Conservation (phyloP, 1,140 invertebrate species). For the Cherax destructor region DNA sequence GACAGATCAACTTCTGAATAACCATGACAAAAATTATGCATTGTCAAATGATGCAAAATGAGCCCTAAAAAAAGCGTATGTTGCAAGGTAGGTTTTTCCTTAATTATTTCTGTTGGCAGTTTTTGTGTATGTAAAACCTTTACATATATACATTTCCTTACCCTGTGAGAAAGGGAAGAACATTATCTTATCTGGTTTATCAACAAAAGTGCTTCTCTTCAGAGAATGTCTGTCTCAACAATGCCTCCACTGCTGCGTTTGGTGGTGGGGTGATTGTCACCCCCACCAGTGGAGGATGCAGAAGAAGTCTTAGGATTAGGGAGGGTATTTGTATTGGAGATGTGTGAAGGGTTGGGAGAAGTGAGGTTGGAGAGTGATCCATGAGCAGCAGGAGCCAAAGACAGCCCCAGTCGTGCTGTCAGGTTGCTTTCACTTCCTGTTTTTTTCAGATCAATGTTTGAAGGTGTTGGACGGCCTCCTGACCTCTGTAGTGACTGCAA, state of each 20-base stretch:
- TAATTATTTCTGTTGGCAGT: conserved; percentile 50
- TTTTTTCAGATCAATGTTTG: conserved; percentile 65
- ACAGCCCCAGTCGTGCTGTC: conserved; percentile 47
- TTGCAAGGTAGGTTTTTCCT: conserved; percentile 43
- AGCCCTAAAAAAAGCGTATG: conserved; percentile 50
- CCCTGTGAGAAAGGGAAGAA: conserved; percentile 21
- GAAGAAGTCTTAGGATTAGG: conserved; percentile 63
- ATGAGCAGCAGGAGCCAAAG: conserved; percentile 51
- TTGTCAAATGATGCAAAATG: conserved; percentile 41
- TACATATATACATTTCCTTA: conserved; percentile 60
- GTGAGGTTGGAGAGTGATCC: conserved; percentile 60
- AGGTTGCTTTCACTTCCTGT: conserved; percentile 63
- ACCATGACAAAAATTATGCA: conserved; percentile 59
- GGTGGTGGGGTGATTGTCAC: conserved; percentile 20
- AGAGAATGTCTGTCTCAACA: conserved; percentile 62
- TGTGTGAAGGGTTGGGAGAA: conserved; percentile 11
- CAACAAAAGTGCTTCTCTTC: conserved; percentile 32
- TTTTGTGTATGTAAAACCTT: conserved; percentile 45
- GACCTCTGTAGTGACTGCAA: conserved; percentile 74
- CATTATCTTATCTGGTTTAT: neutral
- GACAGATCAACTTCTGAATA: conserved; percentile 39
- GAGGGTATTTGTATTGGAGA: conserved; percentile 47
- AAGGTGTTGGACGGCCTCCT: conserved; percentile 59
- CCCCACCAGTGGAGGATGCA: neutral
- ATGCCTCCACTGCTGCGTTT: conserved; percentile 51